Conservation (phyloP, 1,140 invertebrate genomes). For the Theocolax elegans region DNA sequence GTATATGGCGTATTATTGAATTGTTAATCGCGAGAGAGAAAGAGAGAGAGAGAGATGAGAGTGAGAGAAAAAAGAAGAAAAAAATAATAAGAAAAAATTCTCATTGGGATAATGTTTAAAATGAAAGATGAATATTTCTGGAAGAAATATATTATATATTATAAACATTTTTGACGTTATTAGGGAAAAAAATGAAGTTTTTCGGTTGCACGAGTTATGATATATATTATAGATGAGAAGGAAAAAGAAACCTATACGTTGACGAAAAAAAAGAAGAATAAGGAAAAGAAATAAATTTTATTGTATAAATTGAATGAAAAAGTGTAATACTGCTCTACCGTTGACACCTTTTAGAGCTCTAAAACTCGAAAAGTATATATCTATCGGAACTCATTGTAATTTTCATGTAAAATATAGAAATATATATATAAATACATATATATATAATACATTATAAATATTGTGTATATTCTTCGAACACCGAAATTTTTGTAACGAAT, state of each 20-base stretch:
- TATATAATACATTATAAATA: neutral
- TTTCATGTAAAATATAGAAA: slow-evolving; percentile 31
- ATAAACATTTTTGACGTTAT: neutral
- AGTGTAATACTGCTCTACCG: neutral
- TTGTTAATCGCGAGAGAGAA: neutral
- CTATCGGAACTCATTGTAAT: slow-evolving; percentile 30
- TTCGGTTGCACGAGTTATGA: neutral
- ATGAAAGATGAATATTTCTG: too few relatives aligned
- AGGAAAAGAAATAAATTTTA: too few relatives aligned
- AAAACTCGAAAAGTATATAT: neutral
- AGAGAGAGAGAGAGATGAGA: neutral
- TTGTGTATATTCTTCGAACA: slow-evolving; percentile 23
- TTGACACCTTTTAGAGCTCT: slow-evolving; percentile 19
- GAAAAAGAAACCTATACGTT: neutral
- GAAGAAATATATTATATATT: neutral
- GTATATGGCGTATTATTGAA: slow-evolving; percentile 3
- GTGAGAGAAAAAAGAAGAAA: neutral
- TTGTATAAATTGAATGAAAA: slow-evolving; percentile 6
- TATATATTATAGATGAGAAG: slow-evolving; percentile 3
- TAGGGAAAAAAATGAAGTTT: neutral
- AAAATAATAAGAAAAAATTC: too few relatives aligned
- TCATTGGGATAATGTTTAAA: too few relatives aligned
- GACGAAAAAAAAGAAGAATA: too few relatives aligned
- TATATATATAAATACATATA: too few relatives aligned
- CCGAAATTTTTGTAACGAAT: neutral